Conservation (phyloP, 2,888 invertebrate species). For the Anthophora plumipes region DNA sequence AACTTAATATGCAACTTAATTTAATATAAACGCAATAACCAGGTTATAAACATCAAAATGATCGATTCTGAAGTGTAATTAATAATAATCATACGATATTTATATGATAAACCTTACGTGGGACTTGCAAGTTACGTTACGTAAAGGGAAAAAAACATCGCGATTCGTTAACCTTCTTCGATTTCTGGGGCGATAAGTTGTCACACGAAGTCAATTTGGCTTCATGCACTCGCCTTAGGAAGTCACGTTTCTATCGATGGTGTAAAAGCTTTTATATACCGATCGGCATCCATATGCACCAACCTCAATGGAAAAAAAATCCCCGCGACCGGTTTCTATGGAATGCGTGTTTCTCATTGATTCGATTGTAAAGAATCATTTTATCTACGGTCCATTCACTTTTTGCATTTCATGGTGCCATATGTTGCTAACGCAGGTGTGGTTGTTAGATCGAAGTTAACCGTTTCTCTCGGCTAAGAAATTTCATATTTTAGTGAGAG, state of each 20-base stretch:
- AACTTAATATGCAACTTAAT: no score
- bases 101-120: not conserved
- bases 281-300: constrained; percentile 30
- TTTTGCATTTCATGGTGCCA: constrained; percentile 19
- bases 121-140: constrained; percentile 12
- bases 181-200: constrained; percentile 54
- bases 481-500: not conserved
- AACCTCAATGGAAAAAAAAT: constrained; percentile 41
- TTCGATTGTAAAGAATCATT: constrained; percentile 66
- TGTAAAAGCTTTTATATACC: constrained; percentile 34
- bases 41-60: no score
- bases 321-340: constrained; percentile 63
- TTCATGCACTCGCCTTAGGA: constrained; percentile 45
- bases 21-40: no score
- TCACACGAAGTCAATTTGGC: constrained; percentile 28
- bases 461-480: not conserved
- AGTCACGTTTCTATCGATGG: constrained; percentile 39
- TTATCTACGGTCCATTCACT: constrained; percentile 63
- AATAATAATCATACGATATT: no score
- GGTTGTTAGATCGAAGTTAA: not conserved
- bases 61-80: no score
- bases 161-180: constrained; percentile 52
- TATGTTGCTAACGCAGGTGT: no score
- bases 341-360: constrained; percentile 58
- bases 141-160: constrained; percentile 20